Conservation (phyloP, 1,140 invertebrate genomes). For the Ooceraea biroi region DNA sequence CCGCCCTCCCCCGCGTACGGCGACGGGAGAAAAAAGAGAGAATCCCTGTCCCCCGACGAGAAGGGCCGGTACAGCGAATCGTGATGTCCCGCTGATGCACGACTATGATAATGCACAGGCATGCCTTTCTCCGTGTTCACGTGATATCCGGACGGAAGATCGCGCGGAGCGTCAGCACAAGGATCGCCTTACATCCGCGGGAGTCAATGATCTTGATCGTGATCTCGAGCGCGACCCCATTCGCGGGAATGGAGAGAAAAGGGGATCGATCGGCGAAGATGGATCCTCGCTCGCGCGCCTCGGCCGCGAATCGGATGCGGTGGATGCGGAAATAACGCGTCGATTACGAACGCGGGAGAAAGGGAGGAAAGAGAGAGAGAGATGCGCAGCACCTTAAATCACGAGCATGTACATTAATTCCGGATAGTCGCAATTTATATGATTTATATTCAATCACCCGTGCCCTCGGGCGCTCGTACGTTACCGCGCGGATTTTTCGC, state of each 20-base stretch:
- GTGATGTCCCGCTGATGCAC: constrained; percentile 74
- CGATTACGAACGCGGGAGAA: constrained; percentile 57
- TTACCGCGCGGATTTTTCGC: constrained; percentile 45
- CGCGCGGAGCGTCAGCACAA: constrained; percentile 55
- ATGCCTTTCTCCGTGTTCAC: constrained; percentile 70
- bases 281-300: constrained; percentile 56
- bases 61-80: constrained; percentile 41
- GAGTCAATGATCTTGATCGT: constrained; percentile 83
- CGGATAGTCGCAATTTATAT: constrained; percentile 68
- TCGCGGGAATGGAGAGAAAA: not conserved
- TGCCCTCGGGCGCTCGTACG: constrained; percentile 48
- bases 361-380: constrained; percentile 1
- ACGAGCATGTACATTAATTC: constrained; percentile 66
- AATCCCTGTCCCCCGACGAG: constrained; percentile 31
- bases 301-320: too few species aligned
- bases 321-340: constrained; percentile 67
- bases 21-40: constrained; percentile 5
- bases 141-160: constrained; percentile 75
- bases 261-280: constrained; percentile 51
- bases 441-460: constrained; percentile 70
- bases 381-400: constrained; percentile 65
- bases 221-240: constrained; percentile 71
- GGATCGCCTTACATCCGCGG: constrained; percentile 80
- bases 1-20: not conserved
- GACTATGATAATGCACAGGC: constrained; percentile 69